Evolutionary conservation across 1,140 invertebrate genomes (phyloP), one percentile per base, ranked within the genome.

Genomic region (Glossosoma conforme): DNA sequence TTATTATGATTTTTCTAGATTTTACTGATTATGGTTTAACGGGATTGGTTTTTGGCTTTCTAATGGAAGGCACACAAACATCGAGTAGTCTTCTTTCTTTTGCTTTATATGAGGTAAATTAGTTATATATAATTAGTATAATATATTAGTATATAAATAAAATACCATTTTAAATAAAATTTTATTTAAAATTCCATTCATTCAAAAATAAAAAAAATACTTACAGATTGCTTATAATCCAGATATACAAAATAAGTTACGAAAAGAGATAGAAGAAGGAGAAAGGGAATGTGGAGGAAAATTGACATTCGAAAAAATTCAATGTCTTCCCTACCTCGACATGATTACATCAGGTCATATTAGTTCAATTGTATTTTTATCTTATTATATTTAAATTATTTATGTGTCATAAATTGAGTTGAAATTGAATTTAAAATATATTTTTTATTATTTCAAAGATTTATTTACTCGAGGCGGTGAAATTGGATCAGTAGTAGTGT

Each of bases 261-360:
- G 43, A 33, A 30, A 15, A 1, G 44, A 53, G 15, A 14, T 53
- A 5, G 37, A 53, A 13, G 17, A 46, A 9, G 32, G 25, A 20
- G 44, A 36, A 3, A 36, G 32, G 0, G 18, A 33, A 5, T 21
- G 22, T 14, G 42, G 19, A 17, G 51, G 44, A 32, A 40, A 18
- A 24, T 33, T 53, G 18, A 10, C 51, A 4, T 47, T 30, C 42
- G 51, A 53, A 1, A 38, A 40, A 6, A 10, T 53, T 3, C 14
- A 10, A 9, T n/a, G 19, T 21, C 44, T 53, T 6, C 33, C 51
- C 5, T 53, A 53, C 21, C 18, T 53, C n/a, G 37, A 53, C n/a
- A 53, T 38, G 36, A 28, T 53, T 3, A 18, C 47, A 36, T 46
- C 44, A 28, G 51, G 51, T 53, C 19, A 44, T 13, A 13, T 42